phyloP scores from a whole-genome alignment of 2,888 invertebrate genomes.

The Colletes collaris region DNA sequence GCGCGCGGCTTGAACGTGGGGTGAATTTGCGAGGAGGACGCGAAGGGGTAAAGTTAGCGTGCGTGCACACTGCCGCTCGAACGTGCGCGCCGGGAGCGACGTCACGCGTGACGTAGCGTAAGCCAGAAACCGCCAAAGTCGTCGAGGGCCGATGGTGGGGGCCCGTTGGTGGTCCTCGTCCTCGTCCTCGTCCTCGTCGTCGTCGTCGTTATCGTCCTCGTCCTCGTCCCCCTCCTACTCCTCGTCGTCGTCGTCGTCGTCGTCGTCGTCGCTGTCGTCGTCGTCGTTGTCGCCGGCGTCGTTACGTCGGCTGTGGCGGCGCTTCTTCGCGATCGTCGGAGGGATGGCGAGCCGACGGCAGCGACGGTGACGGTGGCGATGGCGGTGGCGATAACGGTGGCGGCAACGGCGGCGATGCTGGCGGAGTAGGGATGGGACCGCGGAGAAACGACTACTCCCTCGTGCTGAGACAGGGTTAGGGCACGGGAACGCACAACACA shows the following conservation, averaged over 20 bases:
- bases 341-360: slow-evolving; percentile 54
- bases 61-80: slow-evolving; percentile 43
- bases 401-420: slow-evolving; percentile 61
- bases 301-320: slow-evolving; percentile 59
- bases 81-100: slow-evolving; percentile 62
- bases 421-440: slow-evolving; percentile 64
- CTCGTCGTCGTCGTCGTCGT: slow-evolving; percentile 29
- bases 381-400: slow-evolving; percentile 56
- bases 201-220: slow-evolving; percentile 24
- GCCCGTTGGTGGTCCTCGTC: slow-evolving; percentile 18
- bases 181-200: slow-evolving; percentile 5
- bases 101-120: slow-evolving; percentile 76
- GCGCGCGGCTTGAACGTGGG: slow-evolving; percentile 49
- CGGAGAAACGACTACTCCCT: slow-evolving; percentile 68
- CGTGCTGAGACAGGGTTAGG: slow-evolving; percentile 70
- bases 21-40: slow-evolving; percentile 38
- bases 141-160: slow-evolving; percentile 23
- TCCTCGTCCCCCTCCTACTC: slow-evolving; percentile 27
- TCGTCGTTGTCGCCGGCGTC: slow-evolving; percentile 55
- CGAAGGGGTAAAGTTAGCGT: slow-evolving; percentile 36
- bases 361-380: slow-evolving; percentile 49
- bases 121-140: slow-evolving; percentile 52
- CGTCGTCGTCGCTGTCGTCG: slow-evolving; percentile 45
- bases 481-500: slow-evolving; percentile 72
- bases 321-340: slow-evolving; percentile 54